A percentile compares a stretch with the other conserved stretches of the same genome.
Conservation (phyloP, 1,140 invertebrate genomes). For the Hydropsyche tenuis region DNA sequence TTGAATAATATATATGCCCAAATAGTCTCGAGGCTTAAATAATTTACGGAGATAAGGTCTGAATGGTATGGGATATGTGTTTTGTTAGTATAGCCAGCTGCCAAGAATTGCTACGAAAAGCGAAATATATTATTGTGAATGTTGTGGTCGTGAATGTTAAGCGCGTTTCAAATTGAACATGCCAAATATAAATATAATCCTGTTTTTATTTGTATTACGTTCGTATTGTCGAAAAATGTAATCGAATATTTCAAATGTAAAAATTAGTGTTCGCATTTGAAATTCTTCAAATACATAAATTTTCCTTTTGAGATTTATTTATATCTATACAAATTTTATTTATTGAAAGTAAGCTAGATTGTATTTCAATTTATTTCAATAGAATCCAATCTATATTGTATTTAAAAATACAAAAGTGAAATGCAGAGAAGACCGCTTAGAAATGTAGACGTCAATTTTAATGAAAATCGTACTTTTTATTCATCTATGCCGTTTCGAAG, state of each 20-base stretch:
- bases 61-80: conserved; percentile 18
- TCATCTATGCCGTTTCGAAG: not conserved
- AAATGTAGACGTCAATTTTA: not conserved
- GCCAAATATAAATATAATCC: conserved; percentile 12
- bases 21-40: conserved; percentile 29
- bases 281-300: not conserved
- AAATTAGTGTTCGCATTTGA: not conserved
- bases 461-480: not conserved
- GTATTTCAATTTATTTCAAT: no score
- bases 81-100: conserved; percentile 6
- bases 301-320: not conserved
- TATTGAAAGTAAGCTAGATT: not conserved
- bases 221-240: not conserved
- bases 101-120: conserved; percentile 16
- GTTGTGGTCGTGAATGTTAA: conserved; percentile 26
- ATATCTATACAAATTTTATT: not conserved
- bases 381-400: not conserved
- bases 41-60: conserved; percentile 27
- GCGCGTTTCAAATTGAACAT: conserved; percentile 19
- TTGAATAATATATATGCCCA: not conserved
- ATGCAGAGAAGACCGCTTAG: no score
- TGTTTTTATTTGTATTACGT: not conserved
- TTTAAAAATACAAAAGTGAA: not conserved
- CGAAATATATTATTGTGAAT: conserved; percentile 25
- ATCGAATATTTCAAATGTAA: not conserved